Evolutionary conservation across 2,113 vertebrate species (phyloP), one percentile per base, ranked within the genome.

Genomic region (Cololabis saira): DNA sequence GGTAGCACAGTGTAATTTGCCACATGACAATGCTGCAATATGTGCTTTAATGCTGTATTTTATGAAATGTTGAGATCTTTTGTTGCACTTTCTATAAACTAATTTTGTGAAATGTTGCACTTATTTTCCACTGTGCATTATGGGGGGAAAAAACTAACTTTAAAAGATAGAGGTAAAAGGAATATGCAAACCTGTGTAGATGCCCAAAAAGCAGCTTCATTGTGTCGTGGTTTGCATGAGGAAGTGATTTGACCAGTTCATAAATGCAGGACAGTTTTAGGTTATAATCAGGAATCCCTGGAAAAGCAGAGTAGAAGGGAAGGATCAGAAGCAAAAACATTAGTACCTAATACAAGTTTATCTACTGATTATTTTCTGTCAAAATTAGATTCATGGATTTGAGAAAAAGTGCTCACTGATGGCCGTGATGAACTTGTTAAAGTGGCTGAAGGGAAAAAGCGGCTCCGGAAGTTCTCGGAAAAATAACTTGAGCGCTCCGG

Each of bases 381-480:
- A 0, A 53, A 62, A 27, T 71, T 8, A 13, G 5, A 45, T 40
- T 18, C 1, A 17, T 47, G 2, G 2, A 44, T 42, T 12, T 2
- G 14, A 30, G 1, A 10, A 59, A 54, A 40, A 10, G 51, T 21
- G 40, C 84, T 87, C 54, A 91, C 90, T 90, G 83, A 91, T 96
- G 78, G 95, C 95, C 0, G 84, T 48, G 18, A 98, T 93, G 89
- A 99, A 97, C 40, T 89, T 89, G 68, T 91, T 88, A 2, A 98
- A 99, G 87, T 96, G 93, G 37, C 91, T 90, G 90, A 86, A 98
- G 0, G 97, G 96, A 75, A 97, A 90, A 0, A 98, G 94, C 0
- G 96, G 96, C 86, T 99, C 96, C 0, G 93, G 94, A 62, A 98
- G 93, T 74, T 98, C 96, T 2, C 96, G 80, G 81, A 98, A 96